Base-by-base conservation (phyloP, 2,888 invertebrate genomes). In the Platycheirus albimanus region DNA sequence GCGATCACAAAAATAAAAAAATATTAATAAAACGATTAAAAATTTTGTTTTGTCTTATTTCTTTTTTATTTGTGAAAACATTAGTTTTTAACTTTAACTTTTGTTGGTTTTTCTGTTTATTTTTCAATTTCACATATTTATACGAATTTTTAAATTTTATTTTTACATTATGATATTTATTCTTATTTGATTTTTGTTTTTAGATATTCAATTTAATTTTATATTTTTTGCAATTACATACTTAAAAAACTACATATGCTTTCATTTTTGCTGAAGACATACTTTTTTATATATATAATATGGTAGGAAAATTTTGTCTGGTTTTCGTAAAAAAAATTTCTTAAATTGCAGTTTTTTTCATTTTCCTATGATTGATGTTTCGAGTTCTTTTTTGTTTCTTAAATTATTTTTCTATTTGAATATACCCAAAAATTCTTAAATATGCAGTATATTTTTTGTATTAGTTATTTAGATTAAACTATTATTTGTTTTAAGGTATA, bases 61-160 rank as follows among this genome's bases (percentile, higher is more conserved):
- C 49, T 74, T 72, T 63, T 51, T 71, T 76, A 58, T 85, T 85
- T 85, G 81, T 85, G 85, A 85, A 85, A 85, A 85, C 85, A 79
- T 76, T 77, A 36, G 58, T 51, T 78, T 67, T 41, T 64, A 78
- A 67, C 74, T 78, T 70, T 67, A 47, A 66, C 38, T 56, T 49
- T 49, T 17, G 10, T 69, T n/a, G n/a, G n/a, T n/a, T n/a, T 69
- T 49, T 20, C 5, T 33, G 5, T 36, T 74, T 38, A 36, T 38
- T 61, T 66, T 64, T 43, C 13, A 36, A 71, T 69, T 69, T 78
- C 64, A 83, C 77, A 77, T 72, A 72, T 61, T 77, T 24, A 67
- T 76, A 67, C 30, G 67, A 78, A 45, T 81, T 77, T 43, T 8
- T 64, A 45, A 49, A 45, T 45, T 33, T 51, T 66, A 3, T 76